phyloP scores from a whole-genome alignment of 2,113 vertebrate species.

The Balaenoptera acutorostrata region DNA sequence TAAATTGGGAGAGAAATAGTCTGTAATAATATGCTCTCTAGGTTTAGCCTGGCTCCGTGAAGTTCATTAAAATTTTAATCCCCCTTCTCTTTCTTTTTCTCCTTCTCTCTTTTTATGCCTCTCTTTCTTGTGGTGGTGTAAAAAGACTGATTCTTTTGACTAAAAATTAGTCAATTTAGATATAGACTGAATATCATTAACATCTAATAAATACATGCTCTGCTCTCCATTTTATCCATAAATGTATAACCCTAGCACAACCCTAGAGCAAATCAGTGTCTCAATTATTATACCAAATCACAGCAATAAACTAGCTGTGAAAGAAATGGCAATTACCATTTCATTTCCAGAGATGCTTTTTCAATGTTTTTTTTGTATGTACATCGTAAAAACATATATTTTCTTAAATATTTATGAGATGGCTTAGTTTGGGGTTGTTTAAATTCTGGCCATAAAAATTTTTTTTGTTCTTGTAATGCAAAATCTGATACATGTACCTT shows the following conservation, averaged over 20 bases:
- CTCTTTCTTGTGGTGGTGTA: background rate
- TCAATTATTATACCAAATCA: background rate
- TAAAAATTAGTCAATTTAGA: background rate
- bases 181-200: background rate
- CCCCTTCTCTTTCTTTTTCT: background rate
- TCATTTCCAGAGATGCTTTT: background rate
- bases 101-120: background rate
- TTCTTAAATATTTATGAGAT: background rate
- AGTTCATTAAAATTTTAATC: background rate
- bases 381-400: background rate
- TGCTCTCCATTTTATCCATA: background rate
- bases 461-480: background rate
- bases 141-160: background rate
- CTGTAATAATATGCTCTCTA: background rate
- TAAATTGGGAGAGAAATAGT: background rate
- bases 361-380: background rate
- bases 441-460: background rate
- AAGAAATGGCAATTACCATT: background rate
- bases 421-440: background rate
- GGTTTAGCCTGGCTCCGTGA: background rate
- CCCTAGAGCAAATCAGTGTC: background rate
- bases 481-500: background rate
- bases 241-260: background rate
- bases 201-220: background rate
- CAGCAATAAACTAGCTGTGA: background rate